Conservation (phyloP, 2,797 vertebrate species). For the Margarornis squamiger region DNA sequence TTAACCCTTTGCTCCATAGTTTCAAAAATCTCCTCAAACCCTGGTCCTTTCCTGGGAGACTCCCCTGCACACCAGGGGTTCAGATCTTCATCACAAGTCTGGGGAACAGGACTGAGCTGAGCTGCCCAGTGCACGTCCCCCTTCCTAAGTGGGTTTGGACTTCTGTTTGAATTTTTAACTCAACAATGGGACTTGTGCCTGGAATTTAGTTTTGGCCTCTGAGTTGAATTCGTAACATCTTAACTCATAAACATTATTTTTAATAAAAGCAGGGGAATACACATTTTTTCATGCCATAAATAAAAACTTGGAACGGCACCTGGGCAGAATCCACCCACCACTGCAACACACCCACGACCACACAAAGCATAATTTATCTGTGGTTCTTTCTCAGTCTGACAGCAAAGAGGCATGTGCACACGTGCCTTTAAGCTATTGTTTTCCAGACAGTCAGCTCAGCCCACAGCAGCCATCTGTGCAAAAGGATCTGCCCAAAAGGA, state of each 20-base stretch:
- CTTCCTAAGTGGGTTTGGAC: neutral
- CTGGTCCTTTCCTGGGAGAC: neutral
- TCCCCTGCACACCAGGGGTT: neutral
- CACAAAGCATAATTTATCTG: neutral
- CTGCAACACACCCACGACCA: too few relatives aligned
- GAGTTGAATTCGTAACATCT: neutral
- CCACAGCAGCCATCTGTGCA: neutral
- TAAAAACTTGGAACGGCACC: neutral
- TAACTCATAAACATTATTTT: neutral
- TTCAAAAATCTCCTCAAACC: neutral
- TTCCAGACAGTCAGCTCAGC: neutral
- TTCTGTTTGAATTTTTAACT: neutral
- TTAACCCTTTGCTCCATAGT: neutral
- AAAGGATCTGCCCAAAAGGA: neutral
- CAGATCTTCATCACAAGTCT: neutral
- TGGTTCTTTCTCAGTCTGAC: neutral
- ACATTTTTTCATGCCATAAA: rapidly evolving
- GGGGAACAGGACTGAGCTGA: neutral
- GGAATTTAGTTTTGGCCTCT: neutral
- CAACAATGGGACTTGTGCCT: neutral
- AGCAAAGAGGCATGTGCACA: neutral
- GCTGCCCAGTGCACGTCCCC: rapidly evolving
- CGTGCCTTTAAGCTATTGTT: rapidly evolving
- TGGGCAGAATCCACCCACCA: rapidly evolving
- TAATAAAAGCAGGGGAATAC: neutral